Evolutionary conservation across 2,888 invertebrate species (phyloP).

Genomic region (Acanthococcus lagerstroemiae): DNA sequence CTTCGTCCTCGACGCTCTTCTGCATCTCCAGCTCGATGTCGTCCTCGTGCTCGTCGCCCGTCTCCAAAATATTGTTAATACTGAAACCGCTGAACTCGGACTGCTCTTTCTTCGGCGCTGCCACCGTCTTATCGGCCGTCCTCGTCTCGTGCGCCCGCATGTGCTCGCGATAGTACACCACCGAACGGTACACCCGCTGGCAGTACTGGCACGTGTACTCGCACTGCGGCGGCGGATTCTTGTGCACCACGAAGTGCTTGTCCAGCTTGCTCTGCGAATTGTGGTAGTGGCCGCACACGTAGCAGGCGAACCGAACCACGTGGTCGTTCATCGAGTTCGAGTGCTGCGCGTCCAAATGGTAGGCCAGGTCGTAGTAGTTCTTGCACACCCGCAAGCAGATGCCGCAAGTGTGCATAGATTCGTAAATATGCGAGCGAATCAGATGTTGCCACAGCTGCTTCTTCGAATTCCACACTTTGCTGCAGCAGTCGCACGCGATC

Average conservation of each 20-base stretch:
- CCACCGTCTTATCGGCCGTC: conserved; percentile 29
- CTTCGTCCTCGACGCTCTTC: conserved; percentile 6
- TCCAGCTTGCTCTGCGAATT: conserved; percentile 49
- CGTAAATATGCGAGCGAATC: conserved; percentile 48
- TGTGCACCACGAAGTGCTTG: conserved; percentile 49
- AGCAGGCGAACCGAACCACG: conserved; percentile 49
- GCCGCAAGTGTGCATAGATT: conserved; percentile 51
- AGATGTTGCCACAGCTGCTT: conserved; percentile 53
- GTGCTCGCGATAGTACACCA: conserved; percentile 31
- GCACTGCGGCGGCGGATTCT: conserved; percentile 34
- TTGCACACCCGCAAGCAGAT: conserved; percentile 50
- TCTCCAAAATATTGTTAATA: conserved; percentile 20
- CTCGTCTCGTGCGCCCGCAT: conserved; percentile 33
- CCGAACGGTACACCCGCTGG: conserved; percentile 28
- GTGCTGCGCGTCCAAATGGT: conserved; percentile 46
- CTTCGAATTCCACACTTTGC: conserved; percentile 51
- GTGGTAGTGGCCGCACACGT: conserved; percentile 48
- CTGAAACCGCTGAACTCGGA: conserved; percentile 24
- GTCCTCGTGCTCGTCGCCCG: conserved; percentile 22
- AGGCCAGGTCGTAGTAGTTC: conserved; percentile 45
- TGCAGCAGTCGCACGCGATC: conserved; percentile 47
- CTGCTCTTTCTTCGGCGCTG: conserved; percentile 17
- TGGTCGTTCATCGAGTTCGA: conserved; percentile 45
- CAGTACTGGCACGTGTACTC: conserved; percentile 35
- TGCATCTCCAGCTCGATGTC: not conserved